Base-by-base conservation (phyloP, 2,113 vertebrate genomes). In the Megaceryle torquata region DNA sequence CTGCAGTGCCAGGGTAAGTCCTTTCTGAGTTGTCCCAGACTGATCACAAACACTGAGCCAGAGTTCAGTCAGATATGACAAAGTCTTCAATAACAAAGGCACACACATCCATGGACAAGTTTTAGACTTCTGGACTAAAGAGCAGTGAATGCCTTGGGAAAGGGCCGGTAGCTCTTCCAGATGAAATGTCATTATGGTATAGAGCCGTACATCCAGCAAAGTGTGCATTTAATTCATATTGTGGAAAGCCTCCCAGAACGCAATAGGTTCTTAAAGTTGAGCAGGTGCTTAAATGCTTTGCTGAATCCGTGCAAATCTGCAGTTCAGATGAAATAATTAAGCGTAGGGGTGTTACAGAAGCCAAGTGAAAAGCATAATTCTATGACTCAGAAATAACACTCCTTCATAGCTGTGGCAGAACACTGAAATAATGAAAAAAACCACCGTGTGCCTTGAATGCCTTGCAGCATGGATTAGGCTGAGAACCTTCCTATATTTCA, bases 281-380 rank as follows among this genome's bases (percentile, higher is more conserved):
- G 91, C 86, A 94, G 84, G 84, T 95, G 87, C 87, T 92, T 95
- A 92, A 94, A 92, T 65, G 48, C 46, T 96, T 95, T 96, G 35
- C 71, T 95, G 80, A 64, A 91, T 96, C 74, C 2, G 1, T 86
- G 68, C 72, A 95, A 96, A 95, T 92, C 72, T 91, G 82, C 60
- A 91, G 90, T 94, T 96, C 69, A 88, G 72, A 93, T 93, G 69
- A 90, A 94, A 96, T 93, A 95, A 95, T 96, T 94, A 93, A 93
- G 86, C 7, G 28, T 96, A 95, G 90, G 88, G 86, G 90, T 95
- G 69, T 83, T 93, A 86, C 48, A 91, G 90, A 86, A 96, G 48
- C 85, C 79, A 90, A 96, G 82, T 82, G 72, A 96, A 95, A 95
- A 97, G 72, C 39, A 88, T 92, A 95, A 85, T 90, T 94, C 89